Base-by-base conservation (phyloP, 2,888 invertebrate genomes). In the Drosophila subquinaria region DNA sequence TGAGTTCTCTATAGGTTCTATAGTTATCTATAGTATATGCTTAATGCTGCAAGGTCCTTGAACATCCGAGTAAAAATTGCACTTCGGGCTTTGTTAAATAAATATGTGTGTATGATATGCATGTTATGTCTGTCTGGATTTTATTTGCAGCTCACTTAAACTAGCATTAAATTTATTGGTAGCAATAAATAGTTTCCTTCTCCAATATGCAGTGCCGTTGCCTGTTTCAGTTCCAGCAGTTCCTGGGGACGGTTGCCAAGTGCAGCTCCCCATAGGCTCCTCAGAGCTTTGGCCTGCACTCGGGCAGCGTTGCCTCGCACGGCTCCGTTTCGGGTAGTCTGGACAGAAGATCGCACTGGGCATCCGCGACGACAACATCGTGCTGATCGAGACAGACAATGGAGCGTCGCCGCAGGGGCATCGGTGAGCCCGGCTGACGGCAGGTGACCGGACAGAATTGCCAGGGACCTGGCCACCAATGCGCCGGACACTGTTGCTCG, bases 391-490 rank as follows among this genome's bases (percentile, higher is more conserved):
- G 95, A 90, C 96, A 96, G 94, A 96, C 95, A 3, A 96, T 95
- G 76, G 95, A 95, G 70, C 96, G 94, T 1, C 89, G 81, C 65
- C 95, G 95, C 69, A 94, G 94, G 13, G 95, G 95, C 73, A 94
- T 94, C n/a, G 93, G 73, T n/a, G 93, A 68, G 4, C 85, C 88
- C 57, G 77, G 74, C 51, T 77, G 73, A 23, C 90, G 94, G 87
- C 96, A 96, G 0, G 95, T 95, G 0, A 95, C 94, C 5, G 96
- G 95, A 92, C 98, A 98, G 67, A 95, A 95, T 88, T 96, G 96
- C 98, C 98, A 98, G 0, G 96, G 95, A 0, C 97, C 97, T 27
- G 95, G 94, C 96, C 97, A 97, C 97, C 97, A 98, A 90, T 95
- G 95, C n/a, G 95, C 94, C 10, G 95, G 95, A 91, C 96, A 95